Base-by-base conservation (phyloP, 2,888 invertebrate species). In the Caprella mutica region DNA sequence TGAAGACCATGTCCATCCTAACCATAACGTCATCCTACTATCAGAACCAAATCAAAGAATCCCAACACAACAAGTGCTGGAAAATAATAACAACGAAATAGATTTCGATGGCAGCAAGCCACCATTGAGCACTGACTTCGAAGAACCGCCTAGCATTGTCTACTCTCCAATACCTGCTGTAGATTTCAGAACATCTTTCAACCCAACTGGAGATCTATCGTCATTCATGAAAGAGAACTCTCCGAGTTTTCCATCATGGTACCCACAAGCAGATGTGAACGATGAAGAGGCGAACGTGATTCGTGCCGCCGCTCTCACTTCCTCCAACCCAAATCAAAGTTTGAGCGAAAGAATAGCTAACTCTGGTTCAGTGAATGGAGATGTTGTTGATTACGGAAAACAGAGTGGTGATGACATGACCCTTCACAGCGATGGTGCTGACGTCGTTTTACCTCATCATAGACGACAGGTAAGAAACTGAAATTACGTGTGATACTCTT, bases 141-240 rank as follows among this genome's bases (percentile, higher is more conserved):
- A 52, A 23, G 21, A 23, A 2, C 43, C 46, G 23, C 55, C 57
- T 3, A 63, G 63, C 50, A 48, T 59, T n/a, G 57, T 42, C 21
- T 63, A 48, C 38, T 63, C 63, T 9, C 59, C 63, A 3, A 55
- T 55, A 6, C 63, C 63, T 5, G 54, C 57, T 9, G 48, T 54
- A 29, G 55, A 59, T 21, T 63, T 58, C 50, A 43, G 44, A 5
- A 43, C 57, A 17, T 55, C 63, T 19, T 63, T 55, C 43, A 54
- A 55, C 17, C 48, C 59, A 8, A 44, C 24, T 24, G n/a, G n/a
- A n/a, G 46, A 55, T 23, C 29, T 48, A 19, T 30, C 48, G 2
- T 30, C 29, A 30, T 48, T 48, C 14, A 48, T 48, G 48, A 27
- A 30, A 17, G 48, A 48, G n/a, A 48, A 48, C 19, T 30, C 48